phyloP scores from a whole-genome alignment of 2,888 invertebrate genomes.

The Oeneis ivallda region DNA sequence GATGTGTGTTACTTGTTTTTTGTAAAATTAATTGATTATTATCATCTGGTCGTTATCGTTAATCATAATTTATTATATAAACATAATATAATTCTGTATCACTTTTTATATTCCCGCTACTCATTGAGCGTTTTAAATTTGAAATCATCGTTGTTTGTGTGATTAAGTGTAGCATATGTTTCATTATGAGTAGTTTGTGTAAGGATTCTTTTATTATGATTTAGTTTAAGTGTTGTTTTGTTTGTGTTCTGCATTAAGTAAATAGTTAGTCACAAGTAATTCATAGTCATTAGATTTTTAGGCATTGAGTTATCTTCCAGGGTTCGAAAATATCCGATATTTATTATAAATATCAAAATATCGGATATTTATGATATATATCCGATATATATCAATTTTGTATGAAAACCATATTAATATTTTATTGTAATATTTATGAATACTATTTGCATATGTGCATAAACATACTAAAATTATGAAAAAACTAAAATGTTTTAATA shows the following conservation, averaged over 20 bases:
- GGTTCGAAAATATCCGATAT: too few relatives aligned
- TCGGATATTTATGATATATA: too few relatives aligned
- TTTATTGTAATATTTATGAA: too few relatives aligned
- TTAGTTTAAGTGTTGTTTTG: not conserved
- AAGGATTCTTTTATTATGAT: not conserved
- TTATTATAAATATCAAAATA: too few relatives aligned
- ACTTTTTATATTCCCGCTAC: not conserved
- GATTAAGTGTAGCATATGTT: slow-evolving; percentile 7
- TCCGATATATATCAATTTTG: too few relatives aligned
- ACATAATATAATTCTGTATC: not conserved
- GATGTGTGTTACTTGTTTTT: slow-evolving; percentile 17
- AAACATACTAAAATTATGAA: too few relatives aligned
- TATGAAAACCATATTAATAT: too few relatives aligned
- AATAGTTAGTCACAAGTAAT: not conserved
- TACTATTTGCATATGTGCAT: too few relatives aligned
- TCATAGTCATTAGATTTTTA: not conserved
- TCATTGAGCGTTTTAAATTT: not conserved
- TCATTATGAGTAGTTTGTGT: slow-evolving; percentile 13
- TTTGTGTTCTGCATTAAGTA: slow-evolving; percentile 1
- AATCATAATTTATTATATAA: slow-evolving; percentile 9
- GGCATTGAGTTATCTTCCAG: not conserved
- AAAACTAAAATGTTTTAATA: too few relatives aligned
- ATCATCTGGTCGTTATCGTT: slow-evolving; percentile 36
- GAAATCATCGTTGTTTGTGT: slow-evolving; percentile 12
- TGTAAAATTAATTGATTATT: slow-evolving; percentile 2